Conservation (phyloP, 2,888 invertebrate species). For the Dicycla oo region DNA sequence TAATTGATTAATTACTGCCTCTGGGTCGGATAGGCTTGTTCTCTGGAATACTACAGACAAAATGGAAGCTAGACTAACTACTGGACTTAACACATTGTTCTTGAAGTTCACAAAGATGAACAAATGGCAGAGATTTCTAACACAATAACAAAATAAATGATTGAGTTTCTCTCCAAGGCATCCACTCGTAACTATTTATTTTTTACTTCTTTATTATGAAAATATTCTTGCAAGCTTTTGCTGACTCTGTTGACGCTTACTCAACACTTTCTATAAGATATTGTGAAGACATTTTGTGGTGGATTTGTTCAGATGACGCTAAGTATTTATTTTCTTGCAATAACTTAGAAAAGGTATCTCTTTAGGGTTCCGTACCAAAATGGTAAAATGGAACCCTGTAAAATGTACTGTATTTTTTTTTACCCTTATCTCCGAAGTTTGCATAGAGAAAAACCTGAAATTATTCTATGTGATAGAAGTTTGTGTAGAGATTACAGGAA, state of each 20-base stretch:
- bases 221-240: background rate
- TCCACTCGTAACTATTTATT: background rate
- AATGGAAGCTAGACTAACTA: background rate
- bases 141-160: background rate
- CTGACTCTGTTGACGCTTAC: background rate
- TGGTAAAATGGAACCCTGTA: too few relatives aligned
- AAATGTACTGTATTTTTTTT: too few relatives aligned
- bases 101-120: background rate
- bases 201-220: background rate
- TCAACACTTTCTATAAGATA: background rate
- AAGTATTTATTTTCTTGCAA: background rate
- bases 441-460: too few relatives aligned
- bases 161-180: background rate
- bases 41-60: constrained; percentile 8
- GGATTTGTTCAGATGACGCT: background rate
- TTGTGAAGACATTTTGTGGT: background rate
- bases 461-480: too few relatives aligned
- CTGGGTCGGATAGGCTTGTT: constrained; percentile 44
- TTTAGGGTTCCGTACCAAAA: too few relatives aligned
- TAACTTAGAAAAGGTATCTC: too few relatives aligned
- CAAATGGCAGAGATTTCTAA: background rate
- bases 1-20: constrained; percentile 70
- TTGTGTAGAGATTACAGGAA: too few relatives aligned
- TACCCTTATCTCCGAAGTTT: too few relatives aligned
- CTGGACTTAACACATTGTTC: background rate